These are phyloP conservation scores for Rallus crepitans DNA, from an alignment of 2,797 vertebrate species.

Conservation along the genomic window DNA sequence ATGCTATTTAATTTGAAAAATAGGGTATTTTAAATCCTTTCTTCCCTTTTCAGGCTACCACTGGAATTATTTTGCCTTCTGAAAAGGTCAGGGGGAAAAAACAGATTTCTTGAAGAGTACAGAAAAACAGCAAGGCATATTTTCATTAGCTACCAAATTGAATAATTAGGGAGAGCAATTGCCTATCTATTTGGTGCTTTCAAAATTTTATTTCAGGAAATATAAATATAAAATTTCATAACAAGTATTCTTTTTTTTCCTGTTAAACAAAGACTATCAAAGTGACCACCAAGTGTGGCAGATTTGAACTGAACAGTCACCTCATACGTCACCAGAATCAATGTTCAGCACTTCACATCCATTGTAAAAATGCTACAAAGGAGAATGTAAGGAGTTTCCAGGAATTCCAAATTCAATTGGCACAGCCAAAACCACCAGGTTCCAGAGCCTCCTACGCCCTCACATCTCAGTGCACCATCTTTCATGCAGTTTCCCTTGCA, in stretches of 20 bases:
- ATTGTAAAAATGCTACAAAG: background rate
- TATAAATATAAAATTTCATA: background rate
- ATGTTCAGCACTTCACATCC: background rate
- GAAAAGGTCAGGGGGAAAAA: background rate
- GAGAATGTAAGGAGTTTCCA: background rate
- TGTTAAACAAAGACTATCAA: background rate
- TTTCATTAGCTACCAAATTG: background rate
- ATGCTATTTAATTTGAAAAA: background rate
- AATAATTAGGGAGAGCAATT: background rate
- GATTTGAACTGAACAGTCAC: background rate
- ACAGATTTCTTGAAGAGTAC: background rate
- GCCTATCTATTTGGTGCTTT: background rate
- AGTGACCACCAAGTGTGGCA: background rate
- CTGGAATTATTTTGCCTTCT: background rate
- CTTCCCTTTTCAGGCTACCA: background rate
- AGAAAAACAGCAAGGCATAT: background rate
- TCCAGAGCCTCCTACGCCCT: background rate
- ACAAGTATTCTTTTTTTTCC: background rate
- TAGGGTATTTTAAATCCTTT: background rate
- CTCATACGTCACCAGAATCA: background rate
- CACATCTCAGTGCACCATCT: no score
- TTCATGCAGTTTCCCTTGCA: background rate
- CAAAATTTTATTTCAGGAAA: background rate
- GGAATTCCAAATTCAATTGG: background rate
- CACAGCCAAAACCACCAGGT: background rate